Evolutionary conservation across 2,113 vertebrate genomes (phyloP), one percentile per base, ranked within the genome.

Genomic region (Fukomys damarensis): DNA sequence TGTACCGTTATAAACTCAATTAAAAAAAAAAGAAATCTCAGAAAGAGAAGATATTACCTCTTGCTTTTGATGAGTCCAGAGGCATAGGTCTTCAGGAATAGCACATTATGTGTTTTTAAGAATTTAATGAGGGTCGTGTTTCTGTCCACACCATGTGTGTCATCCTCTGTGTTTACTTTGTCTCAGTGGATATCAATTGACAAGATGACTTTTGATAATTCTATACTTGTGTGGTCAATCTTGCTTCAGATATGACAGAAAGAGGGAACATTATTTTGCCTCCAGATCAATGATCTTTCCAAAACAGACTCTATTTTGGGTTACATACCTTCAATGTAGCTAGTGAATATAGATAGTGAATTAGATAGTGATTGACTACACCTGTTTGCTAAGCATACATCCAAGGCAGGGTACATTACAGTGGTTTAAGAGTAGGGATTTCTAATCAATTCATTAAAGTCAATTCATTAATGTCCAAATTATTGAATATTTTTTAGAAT

Each of bases 201-300:
- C 11, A 68, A 82, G 30, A 30, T 86, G 22, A 26, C 17, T 38
- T 63, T n/a, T 90, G 49, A 74, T 1, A 84, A 35, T 20, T 30
- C 38, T 28, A 30, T 30, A 32, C 28, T 89, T 52, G n/a, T 2
- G 19, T 32, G 19, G 41, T 61, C 16, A 6, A 79, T 63, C 19
- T 46, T 92, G 54, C 30, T 95, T 76, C 81, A 66, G 43, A n/a
- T 80, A 52, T 30, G 49, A 91, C 86, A 88, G 38, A 22, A 93
- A 76, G 10, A 56, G 35, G 11, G 2, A 72, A 0, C 30, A 32
- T 86, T n/a, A n/a, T 24, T 43, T 77, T 30, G 43, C 22, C 2
- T 32, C 85, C 10, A 91, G 11, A 32, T 81, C 24, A 54, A 59
- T 10, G 74, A 4, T 68, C 20, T 80, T 95, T 61, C 80, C 49